A percentile compares a stretch with the other conserved stretches of the same genome.
These are phyloP conservation scores for Andrena flavipes DNA, from an alignment of 2,888 invertebrate genomes.

Conservation along the genomic window DNA sequence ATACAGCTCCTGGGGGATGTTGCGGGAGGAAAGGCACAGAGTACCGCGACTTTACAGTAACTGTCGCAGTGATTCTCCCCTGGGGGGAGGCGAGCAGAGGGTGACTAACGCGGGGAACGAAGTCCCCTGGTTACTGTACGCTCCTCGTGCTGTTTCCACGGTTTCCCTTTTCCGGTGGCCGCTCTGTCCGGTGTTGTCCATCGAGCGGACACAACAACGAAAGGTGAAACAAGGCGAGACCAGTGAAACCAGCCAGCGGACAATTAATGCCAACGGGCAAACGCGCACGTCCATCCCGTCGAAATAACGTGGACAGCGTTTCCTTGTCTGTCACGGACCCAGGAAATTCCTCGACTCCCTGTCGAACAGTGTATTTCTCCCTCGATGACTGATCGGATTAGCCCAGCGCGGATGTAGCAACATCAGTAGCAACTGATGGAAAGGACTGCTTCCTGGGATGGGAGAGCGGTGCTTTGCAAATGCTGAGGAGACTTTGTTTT, in stretches of 20 bases:
- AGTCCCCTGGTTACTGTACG: slow-evolving; percentile 8
- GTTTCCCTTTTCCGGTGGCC: slow-evolving; percentile 10
- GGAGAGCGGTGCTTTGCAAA: neutral
- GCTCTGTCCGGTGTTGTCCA: neutral
- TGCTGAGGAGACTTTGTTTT: neutral
- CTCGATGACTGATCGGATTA: slow-evolving; percentile 21
- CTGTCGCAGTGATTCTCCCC: slow-evolving; percentile 64
- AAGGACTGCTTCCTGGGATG: neutral
- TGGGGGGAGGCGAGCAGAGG: slow-evolving; percentile 36
- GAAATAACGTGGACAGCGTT: slow-evolving; percentile 30
- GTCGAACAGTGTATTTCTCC: slow-evolving; percentile 9
- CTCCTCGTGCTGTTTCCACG: slow-evolving; percentile 14
- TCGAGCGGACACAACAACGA: slow-evolving; percentile 29
- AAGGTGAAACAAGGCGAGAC: slow-evolving; percentile 35
- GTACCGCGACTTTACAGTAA: slow-evolving; percentile 54
- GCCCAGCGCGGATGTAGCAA: neutral
- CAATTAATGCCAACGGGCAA: slow-evolving; percentile 43
- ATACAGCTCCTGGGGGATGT: slow-evolving; percentile 35
- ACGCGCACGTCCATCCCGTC: slow-evolving; percentile 7
- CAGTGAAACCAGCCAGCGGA: slow-evolving; percentile 16
- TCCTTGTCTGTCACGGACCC: slow-evolving; percentile 27
- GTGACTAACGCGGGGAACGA: slow-evolving; percentile 47
- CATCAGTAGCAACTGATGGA: neutral
- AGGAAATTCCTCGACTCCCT: slow-evolving; percentile 3
- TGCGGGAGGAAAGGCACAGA: slow-evolving; percentile 53